Conservation (phyloP, 2,797 vertebrate genomes). For the Sphenodon punctatus region DNA sequence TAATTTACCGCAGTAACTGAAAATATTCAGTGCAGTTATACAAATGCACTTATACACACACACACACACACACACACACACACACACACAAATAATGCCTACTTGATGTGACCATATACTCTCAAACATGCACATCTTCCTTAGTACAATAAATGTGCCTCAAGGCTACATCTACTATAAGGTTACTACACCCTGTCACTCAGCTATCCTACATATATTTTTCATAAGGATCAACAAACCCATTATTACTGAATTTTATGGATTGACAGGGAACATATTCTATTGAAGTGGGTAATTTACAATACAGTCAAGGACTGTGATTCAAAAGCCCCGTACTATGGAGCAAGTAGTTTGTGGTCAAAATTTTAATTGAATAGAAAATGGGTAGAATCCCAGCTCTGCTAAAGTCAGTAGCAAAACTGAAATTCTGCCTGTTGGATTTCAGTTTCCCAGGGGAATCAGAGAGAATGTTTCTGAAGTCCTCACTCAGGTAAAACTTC, state of each 20-base stretch:
- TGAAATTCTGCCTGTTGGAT: background rate
- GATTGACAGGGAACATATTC: no score
- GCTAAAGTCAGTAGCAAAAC: background rate
- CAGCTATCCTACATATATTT: background rate
- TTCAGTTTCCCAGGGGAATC: background rate
- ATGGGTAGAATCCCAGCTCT: constrained; percentile 7
- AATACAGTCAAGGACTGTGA: background rate
- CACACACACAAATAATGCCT: background rate
- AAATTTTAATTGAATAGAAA: no score
- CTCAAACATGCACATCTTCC: background rate
- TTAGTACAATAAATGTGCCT: background rate
- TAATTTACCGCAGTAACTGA: background rate
- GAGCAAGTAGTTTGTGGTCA: no score
- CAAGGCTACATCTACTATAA: background rate
- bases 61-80: background rate
- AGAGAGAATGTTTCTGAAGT: background rate
- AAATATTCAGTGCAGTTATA: constrained; percentile 12
- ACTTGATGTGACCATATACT: background rate
- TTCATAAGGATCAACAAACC: background rate
- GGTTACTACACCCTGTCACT: background rate
- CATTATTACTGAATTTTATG: rapidly evolving
- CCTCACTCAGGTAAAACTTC: background rate
- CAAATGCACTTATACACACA: background rate
- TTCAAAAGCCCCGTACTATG: no score
- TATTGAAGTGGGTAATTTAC: constrained; percentile 5